phyloP scores from a whole-genome alignment of 2,888 invertebrate species.

The Meganola albula region DNA sequence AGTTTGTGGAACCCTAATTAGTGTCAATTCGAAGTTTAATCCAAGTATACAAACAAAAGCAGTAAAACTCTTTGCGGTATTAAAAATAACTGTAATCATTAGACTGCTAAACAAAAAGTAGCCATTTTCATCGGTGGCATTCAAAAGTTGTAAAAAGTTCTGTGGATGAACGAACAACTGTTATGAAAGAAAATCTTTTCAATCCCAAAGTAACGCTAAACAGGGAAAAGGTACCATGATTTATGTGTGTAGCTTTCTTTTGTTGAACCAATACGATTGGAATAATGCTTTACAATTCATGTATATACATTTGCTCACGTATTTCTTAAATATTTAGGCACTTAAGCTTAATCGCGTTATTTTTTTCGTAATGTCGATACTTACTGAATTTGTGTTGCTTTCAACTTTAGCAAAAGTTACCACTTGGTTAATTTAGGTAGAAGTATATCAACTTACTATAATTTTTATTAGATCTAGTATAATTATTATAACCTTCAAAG shows the following conservation, averaged over 20 bases:
- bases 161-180: slow-evolving; percentile 49
- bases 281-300: slow-evolving; percentile 37
- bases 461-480: no score
- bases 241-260: slow-evolving; percentile 55
- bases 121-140: slow-evolving; percentile 33
- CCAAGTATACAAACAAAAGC: slow-evolving; percentile 10
- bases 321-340: slow-evolving; percentile 19
- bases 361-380: slow-evolving; percentile 6
- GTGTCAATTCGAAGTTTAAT: no score
- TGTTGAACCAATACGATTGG: slow-evolving; percentile 49
- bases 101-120: slow-evolving; percentile 37
- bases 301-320: slow-evolving; percentile 22
- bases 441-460: no score
- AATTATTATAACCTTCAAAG: no score
- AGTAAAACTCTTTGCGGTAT: slow-evolving; percentile 15
- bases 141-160: slow-evolving; percentile 45
- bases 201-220: slow-evolving; percentile 46
- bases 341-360: slow-evolving; percentile 16
- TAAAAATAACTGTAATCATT: slow-evolving; percentile 24
- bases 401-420: no score
- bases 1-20: no score
- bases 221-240: slow-evolving; percentile 54
- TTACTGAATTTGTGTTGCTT: no score
- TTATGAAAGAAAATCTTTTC: slow-evolving; percentile 56
- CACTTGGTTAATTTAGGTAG: no score